Percentiles rank a stretch among this genome's conserved stretches.
Evolutionary conservation across 2,888 invertebrate genomes (phyloP).

Genomic region (Nebria brevicollis): DNA sequence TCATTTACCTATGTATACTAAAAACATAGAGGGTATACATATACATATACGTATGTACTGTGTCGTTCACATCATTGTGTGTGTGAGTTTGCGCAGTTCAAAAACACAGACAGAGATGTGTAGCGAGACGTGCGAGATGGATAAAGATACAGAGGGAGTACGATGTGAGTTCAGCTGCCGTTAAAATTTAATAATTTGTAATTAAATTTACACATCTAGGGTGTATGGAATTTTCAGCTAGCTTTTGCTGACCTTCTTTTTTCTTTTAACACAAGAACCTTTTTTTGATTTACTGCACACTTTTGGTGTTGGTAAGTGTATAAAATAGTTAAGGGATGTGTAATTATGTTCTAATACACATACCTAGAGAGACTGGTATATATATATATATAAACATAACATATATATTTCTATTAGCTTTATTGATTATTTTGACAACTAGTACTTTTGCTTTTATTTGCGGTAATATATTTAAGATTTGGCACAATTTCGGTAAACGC

Average conservation of each 20-base stretch:
- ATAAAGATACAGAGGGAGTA: background rate
- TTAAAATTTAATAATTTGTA: slow-evolving; percentile 44
- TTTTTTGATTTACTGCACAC: too few relatives aligned
- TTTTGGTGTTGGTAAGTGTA: background rate
- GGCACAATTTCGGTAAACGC: background rate
- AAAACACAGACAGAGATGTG: background rate
- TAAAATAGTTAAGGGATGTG: background rate
- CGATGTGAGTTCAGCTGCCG: slow-evolving; percentile 23
- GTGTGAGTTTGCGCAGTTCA: background rate
- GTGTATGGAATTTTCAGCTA: slow-evolving; percentile 12
- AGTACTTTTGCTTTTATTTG: too few relatives aligned
- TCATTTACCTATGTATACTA: background rate
- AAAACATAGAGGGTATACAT: background rate
- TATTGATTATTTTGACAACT: too few relatives aligned
- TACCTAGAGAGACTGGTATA: too few relatives aligned
- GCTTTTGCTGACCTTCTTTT: background rate
- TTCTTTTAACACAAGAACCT: too few relatives aligned
- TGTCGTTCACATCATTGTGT: background rate
- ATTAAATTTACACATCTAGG: slow-evolving; percentile 34
- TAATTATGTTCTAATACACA: too few relatives aligned
- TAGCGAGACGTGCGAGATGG: background rate
- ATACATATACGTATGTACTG: background rate
- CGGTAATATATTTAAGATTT: background rate
- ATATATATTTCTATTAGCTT: too few relatives aligned
- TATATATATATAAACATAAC: too few relatives aligned